Conservation (phyloP, 2,888 invertebrate genomes). For the Drosophila kanekoi region DNA sequence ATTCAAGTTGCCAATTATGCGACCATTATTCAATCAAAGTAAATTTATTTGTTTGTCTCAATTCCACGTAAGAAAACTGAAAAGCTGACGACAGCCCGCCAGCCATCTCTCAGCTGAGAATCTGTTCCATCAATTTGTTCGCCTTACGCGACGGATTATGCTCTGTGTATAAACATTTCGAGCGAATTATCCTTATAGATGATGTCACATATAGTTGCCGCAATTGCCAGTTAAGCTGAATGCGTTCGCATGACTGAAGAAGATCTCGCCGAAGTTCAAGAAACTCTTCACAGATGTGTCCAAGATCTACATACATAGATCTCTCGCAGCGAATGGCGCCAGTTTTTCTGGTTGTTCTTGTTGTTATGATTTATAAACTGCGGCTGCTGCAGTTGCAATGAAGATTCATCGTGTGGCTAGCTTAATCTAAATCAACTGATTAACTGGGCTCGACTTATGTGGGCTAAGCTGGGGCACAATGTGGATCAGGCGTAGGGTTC, state of each 20-base stretch:
- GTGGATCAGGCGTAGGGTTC: too few species aligned
- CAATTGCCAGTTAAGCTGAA: slow-evolving; percentile 64
- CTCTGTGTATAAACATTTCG: slow-evolving; percentile 75
- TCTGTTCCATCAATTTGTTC: slow-evolving; percentile 72
- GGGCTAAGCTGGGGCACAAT: slow-evolving; percentile 17
- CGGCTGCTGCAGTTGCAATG: slow-evolving; percentile 36
- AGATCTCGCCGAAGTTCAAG: slow-evolving; percentile 56
- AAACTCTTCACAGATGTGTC: slow-evolving; percentile 53
- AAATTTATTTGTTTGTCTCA: slow-evolving; percentile 85
- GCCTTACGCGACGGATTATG: slow-evolving; percentile 74
- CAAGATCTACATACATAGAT: slow-evolving; percentile 36
- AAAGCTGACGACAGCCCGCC: slow-evolving; percentile 40
- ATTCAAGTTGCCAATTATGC: slow-evolving; percentile 86
- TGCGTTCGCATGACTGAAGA: slow-evolving; percentile 20
- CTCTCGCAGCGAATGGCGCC: slow-evolving; percentile 50
- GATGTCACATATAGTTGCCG: slow-evolving; percentile 72
- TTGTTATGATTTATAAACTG: slow-evolving; percentile 50
- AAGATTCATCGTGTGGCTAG: slow-evolving; percentile 35
- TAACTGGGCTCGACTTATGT: slow-evolving; percentile 48
- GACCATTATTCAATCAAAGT: slow-evolving; percentile 85
- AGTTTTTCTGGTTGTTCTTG: slow-evolving; percentile 47
- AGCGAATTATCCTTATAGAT: slow-evolving; percentile 71
- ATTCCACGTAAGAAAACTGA: slow-evolving; percentile 73
- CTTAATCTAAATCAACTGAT: slow-evolving; percentile 32
- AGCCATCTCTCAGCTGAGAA: not conserved